Conservation (phyloP, 2,113 vertebrate species). For the Holacanthus passer region DNA sequence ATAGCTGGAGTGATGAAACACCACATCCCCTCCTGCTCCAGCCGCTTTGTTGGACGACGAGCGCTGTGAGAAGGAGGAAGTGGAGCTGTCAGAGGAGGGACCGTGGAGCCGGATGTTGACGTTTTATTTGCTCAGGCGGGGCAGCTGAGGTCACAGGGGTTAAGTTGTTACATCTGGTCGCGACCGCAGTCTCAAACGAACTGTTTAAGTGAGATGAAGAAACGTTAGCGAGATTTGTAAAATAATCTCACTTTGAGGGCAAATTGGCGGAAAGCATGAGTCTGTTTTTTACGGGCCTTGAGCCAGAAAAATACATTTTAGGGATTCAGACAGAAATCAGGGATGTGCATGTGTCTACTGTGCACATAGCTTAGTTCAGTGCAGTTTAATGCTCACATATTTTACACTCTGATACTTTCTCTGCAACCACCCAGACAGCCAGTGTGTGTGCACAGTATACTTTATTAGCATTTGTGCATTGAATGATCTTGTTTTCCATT, state of each 20-base stretch:
- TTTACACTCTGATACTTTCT: neutral
- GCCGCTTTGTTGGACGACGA: conserved; percentile 17
- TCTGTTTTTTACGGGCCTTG: neutral
- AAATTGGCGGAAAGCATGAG: neutral
- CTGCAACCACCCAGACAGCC: neutral
- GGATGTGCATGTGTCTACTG: neutral
- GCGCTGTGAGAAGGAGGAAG: conserved; percentile 76
- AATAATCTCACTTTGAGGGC: neutral
- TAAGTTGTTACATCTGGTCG: conserved; percentile 84
- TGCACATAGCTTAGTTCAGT: neutral
- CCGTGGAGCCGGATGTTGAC: conserved; percentile 82
- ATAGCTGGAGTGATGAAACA: conserved; percentile 21
- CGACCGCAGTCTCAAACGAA: conserved; percentile 36
- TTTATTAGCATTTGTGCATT: neutral
- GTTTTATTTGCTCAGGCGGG: conserved; percentile 83
- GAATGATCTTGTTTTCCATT: neutral
- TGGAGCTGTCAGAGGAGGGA: conserved; percentile 76
- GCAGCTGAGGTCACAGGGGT: conserved; percentile 81
- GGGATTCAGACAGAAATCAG: neutral
- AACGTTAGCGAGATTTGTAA: neutral
- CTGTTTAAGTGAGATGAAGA: conserved; percentile 28
- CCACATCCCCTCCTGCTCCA: conserved; percentile 4
- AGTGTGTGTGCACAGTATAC: neutral
- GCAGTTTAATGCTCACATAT: neutral
- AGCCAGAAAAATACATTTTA: neutral